Evolutionary conservation across 2,797 vertebrate species (phyloP).

Genomic region (Aulostomus chinensis): DNA sequence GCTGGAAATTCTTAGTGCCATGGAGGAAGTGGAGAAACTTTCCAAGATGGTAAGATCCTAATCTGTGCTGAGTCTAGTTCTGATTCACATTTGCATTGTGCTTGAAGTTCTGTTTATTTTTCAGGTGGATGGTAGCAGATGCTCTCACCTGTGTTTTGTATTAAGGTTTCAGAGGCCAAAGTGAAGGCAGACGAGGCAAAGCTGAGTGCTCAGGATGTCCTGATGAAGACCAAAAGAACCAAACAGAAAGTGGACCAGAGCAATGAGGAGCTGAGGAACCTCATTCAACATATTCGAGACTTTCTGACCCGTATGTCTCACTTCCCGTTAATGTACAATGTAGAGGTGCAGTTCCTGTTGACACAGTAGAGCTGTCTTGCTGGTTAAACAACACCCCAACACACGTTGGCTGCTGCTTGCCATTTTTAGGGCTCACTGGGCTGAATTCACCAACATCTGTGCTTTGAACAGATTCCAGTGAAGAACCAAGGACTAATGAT

Average conservation of each 20-base stretch:
- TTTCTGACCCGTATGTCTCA: slow-evolving; percentile 89
- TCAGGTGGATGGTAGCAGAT: background rate
- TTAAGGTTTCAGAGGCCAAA: slow-evolving; percentile 91
- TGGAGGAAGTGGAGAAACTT: slow-evolving; percentile 94
- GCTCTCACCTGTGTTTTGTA: background rate
- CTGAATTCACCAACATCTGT: no score
- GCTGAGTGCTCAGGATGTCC: slow-evolving; percentile 86
- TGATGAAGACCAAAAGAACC: slow-evolving; percentile 90
- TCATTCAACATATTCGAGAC: slow-evolving; percentile 93
- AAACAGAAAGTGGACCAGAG: slow-evolving; percentile 89
- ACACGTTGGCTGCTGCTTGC: no score
- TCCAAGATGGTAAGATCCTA: slow-evolving; percentile 89
- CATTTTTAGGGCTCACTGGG: no score
- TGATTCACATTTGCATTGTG: background rate
- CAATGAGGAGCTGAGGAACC: slow-evolving; percentile 90
- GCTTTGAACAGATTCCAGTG: background rate
- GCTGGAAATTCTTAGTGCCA: slow-evolving; percentile 85
- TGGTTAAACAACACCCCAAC: no score
- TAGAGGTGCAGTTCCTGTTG: background rate
- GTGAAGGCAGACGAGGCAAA: slow-evolving; percentile 91
- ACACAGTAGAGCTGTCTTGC: no score
- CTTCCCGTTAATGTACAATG: slow-evolving; percentile 5
- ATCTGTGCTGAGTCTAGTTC: background rate
- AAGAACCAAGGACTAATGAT: background rate
- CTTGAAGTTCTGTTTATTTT: background rate